These are phyloP conservation scores for Hirtodrosophila confusa DNA, from an alignment of 2,888 invertebrate genomes.

Conservation along the genomic window DNA sequence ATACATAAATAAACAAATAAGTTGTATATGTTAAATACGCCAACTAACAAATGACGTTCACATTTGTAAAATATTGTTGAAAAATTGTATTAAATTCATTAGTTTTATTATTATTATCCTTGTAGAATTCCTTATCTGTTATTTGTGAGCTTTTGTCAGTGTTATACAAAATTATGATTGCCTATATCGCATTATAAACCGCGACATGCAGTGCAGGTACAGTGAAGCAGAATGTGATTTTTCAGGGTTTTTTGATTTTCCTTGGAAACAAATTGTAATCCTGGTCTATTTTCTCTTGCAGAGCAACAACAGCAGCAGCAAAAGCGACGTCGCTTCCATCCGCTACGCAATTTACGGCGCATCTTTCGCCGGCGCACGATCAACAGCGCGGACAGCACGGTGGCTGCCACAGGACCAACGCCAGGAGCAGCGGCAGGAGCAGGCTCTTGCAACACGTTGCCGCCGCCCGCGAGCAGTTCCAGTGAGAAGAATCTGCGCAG, in stretches of 20 bases:
- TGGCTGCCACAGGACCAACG: slow-evolving; percentile 24
- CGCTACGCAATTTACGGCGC: slow-evolving; percentile 83
- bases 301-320: slow-evolving; percentile 84
- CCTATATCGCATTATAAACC: neutral
- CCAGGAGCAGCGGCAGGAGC: slow-evolving; percentile 45
- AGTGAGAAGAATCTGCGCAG: slow-evolving; percentile 81
- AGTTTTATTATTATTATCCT: too few species aligned
- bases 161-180: neutral
- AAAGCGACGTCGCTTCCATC: slow-evolving; percentile 84
- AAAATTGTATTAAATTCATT: too few species aligned
- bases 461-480: slow-evolving; percentile 62
- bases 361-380: slow-evolving; percentile 84
- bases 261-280: too few species aligned
- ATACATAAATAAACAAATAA: too few species aligned
- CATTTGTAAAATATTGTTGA: too few species aligned
- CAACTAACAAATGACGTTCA: too few species aligned
- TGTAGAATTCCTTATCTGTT: neutral
- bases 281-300: too few species aligned
- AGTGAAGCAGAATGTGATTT: too few species aligned
- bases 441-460: slow-evolving; percentile 64
- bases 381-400: slow-evolving; percentile 72
- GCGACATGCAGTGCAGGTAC: too few species aligned
- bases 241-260: too few species aligned
- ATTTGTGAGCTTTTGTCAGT: neutral
- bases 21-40: too few species aligned